Base-by-base conservation (phyloP, 2,888 invertebrate genomes). In the Drosophila gaucha region DNA sequence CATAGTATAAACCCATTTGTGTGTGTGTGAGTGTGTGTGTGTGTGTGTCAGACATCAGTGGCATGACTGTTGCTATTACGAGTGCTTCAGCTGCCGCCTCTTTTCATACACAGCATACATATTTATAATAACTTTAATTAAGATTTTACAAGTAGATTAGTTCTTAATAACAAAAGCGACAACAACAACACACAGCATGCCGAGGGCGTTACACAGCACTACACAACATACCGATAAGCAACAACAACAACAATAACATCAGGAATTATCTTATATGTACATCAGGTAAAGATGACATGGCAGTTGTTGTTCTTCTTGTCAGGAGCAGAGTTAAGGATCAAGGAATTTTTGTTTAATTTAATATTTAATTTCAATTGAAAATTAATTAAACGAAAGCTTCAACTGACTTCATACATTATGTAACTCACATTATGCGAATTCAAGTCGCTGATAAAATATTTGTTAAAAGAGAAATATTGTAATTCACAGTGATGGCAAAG, bases 71-170 rank as follows among this genome's bases (percentile, higher is more conserved):
- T 80, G 65, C 85, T 66, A 55, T 55, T 68, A 22, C 36, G 26
- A 35, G 56, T 63, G 47, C 46, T 57, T 50, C 51, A 35, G 56
- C 64, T 52, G 46, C 41, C 56, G 49, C 46, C 38, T 35, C 59
- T 35, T 30, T 59, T 60, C 68, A 71, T 20, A n/a, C 46, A 9
- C 46, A 1, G 18, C 43, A 46, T 46, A 46, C 46, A 46, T 86
- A 78, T 82, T 84, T 87, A 84, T 87, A 87, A 84, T 84, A 87
- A 84, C 83, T 87, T 84, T 84, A 84, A 84, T 84, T 87, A 84
- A 84, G 83, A 84, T 84, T 84, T 84, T 87, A 84, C 87, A 84
- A 87, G 82, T 70, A 87, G 83, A 84, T 84, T 82, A 84, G 72
- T 87, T 84, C 87, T 78, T 85, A 79, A 84, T 79, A 84, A 84